A percentile compares a stretch with the other conserved stretches of the same genome.
These are phyloP conservation scores for Myripristis murdjan DNA, from an alignment of 2,797 vertebrate genomes.

Conservation along the genomic window DNA sequence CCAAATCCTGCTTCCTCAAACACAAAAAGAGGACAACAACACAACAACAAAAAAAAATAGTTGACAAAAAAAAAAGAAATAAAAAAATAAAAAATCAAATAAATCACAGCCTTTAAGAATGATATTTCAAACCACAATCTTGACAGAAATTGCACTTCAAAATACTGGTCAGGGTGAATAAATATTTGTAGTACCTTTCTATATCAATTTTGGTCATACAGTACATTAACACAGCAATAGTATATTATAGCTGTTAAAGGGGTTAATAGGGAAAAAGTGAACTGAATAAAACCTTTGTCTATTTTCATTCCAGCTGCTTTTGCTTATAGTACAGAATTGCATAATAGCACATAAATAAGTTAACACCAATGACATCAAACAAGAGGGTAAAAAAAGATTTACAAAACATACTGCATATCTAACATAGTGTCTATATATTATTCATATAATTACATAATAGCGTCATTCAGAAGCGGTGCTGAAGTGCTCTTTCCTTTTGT, in stretches of 20 bases:
- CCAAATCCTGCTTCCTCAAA: slow-evolving; percentile 72
- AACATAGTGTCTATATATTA: slow-evolving; percentile 78
- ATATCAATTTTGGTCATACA: slow-evolving; percentile 80
- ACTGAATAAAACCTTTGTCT: slow-evolving; percentile 71
- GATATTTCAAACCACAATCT: slow-evolving; percentile 90
- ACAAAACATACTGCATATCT: slow-evolving; percentile 85
- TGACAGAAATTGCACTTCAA: slow-evolving; percentile 84
- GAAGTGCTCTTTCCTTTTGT: slow-evolving; percentile 68
- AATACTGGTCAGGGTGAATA: slow-evolving; percentile 82
- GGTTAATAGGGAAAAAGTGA: slow-evolving; percentile 53
- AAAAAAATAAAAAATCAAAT: slow-evolving; percentile 60
- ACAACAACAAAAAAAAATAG: slow-evolving; percentile 29
- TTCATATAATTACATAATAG: slow-evolving; percentile 78
- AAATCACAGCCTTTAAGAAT: slow-evolving; percentile 88
- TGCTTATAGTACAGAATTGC: slow-evolving; percentile 84
- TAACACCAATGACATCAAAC: slow-evolving; percentile 81
- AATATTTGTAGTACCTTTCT: slow-evolving; percentile 79
- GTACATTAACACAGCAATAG: slow-evolving; percentile 81
- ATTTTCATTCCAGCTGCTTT: slow-evolving; percentile 82
- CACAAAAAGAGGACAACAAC: slow-evolving; percentile 60
- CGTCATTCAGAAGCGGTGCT: slow-evolving; percentile 77
- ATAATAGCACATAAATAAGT: slow-evolving; percentile 84
- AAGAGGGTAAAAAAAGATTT: slow-evolving; percentile 81
- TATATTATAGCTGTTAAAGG: slow-evolving; percentile 74
- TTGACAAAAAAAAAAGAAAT: slow-evolving; percentile 26